These are phyloP conservation scores for Parazoanthus swiftii DNA, from an alignment of 92 coral and sea anemone species.

Conservation along the genomic window DNA sequence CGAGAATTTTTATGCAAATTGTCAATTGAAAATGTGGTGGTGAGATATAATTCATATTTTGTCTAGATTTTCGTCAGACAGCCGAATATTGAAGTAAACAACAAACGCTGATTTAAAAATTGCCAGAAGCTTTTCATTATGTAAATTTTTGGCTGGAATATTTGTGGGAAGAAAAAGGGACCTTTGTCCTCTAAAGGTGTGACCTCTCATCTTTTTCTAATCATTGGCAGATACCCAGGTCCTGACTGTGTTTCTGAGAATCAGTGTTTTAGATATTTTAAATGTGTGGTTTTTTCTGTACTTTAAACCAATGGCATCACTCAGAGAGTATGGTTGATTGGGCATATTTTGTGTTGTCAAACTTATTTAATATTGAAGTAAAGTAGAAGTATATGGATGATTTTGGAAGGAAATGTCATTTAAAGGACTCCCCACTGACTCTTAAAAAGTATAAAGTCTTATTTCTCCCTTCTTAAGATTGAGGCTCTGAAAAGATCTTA, in stretches of 20 bases:
- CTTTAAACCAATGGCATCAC: not conserved
- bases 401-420: not conserved
- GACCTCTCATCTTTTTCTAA: not conserved
- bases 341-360: not conserved
- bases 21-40: not conserved
- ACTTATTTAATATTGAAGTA: too few relatives aligned
- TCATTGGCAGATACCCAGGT: not conserved
- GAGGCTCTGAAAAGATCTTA: too few relatives aligned
- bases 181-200: not conserved
- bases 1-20: too few relatives aligned
- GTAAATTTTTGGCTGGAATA: not conserved
- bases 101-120: not conserved
- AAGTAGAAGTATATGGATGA: not conserved
- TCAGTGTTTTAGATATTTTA: not conserved
- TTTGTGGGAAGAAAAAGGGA: not conserved
- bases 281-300: not conserved
- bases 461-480: too few relatives aligned
- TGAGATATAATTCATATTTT: not conserved
- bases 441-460: too few relatives aligned
- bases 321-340: not conserved
- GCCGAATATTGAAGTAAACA: not conserved
- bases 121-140: not conserved
- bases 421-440: too few relatives aligned
- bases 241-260: not conserved
- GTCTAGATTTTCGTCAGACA: not conserved